Evolutionary conservation across 2,113 vertebrate genomes (phyloP).

Genomic region (Acrocephalus kingi): DNA sequence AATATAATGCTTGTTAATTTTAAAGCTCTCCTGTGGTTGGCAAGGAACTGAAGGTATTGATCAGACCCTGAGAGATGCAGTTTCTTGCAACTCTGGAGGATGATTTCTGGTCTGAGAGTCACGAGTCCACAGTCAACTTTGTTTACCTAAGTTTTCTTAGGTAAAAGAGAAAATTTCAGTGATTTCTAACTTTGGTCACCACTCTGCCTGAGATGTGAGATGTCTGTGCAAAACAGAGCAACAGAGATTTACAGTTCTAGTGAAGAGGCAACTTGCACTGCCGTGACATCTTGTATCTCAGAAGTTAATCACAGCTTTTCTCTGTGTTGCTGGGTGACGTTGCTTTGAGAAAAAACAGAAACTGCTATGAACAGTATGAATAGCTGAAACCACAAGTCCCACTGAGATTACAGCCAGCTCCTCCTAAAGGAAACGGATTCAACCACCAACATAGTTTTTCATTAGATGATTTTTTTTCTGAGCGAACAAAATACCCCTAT

Average conservation of each 20-base stretch:
- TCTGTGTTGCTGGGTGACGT: constrained; percentile 66
- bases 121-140: not conserved
- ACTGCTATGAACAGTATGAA: constrained; percentile 65
- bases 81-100: not conserved
- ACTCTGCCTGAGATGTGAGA: not conserved
- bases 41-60: not conserved
- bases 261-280: not conserved
- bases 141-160: not conserved
- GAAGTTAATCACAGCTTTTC: constrained; percentile 66
- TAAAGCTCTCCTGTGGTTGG: not conserved
- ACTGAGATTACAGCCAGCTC: constrained; percentile 66
- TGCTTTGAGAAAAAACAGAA: constrained; percentile 71
- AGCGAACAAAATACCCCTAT: constrained; percentile 62
- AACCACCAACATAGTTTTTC: constrained; percentile 69
- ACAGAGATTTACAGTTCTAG: constrained; percentile 33
- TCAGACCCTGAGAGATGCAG: not conserved
- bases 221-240: not conserved
- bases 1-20: constrained; percentile 33
- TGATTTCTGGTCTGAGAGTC: not conserved
- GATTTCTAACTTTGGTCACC: not conserved
- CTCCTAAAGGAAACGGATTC: constrained; percentile 63
- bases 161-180: not conserved
- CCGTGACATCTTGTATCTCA: constrained; percentile 42
- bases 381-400: constrained; percentile 66
- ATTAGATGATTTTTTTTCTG: constrained; percentile 51